Conservation (phyloP, 2,888 invertebrate genomes). For the Muscina levida region DNA sequence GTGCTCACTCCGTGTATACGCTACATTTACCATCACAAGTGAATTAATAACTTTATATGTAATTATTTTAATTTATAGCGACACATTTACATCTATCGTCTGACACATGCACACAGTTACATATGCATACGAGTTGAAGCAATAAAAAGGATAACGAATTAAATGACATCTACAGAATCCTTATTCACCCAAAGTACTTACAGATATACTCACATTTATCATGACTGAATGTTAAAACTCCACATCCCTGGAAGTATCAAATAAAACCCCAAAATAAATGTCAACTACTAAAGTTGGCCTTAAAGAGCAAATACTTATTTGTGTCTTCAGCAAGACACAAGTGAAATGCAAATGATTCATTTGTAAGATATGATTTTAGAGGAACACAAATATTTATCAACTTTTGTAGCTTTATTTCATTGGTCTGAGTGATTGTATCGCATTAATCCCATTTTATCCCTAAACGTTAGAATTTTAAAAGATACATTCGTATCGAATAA, state of each 20-base stretch:
- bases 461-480: too few relatives aligned
- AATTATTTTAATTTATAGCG: constrained; percentile 69
- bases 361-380: too few relatives aligned
- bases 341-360: too few relatives aligned
- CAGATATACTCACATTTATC: not conserved
- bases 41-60: constrained; percentile 67
- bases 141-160: not conserved
- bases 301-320: not conserved
- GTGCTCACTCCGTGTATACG: constrained; percentile 20
- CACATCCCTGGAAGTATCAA: not conserved
- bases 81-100: constrained; percentile 65
- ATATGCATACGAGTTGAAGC: not conserved
- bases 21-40: constrained; percentile 47
- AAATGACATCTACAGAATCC: constrained; percentile 17
- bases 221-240: not conserved
- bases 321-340: not conserved
- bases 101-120: not conserved
- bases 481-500: too few relatives aligned
- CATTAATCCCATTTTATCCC: too few relatives aligned
- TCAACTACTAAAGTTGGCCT: not conserved
- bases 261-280: not conserved
- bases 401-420: too few relatives aligned
- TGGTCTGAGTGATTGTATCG: too few relatives aligned
- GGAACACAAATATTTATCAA: too few relatives aligned
- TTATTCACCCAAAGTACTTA: not conserved